Conservation (phyloP, 2,888 invertebrate species). For the Tillus elongatus region DNA sequence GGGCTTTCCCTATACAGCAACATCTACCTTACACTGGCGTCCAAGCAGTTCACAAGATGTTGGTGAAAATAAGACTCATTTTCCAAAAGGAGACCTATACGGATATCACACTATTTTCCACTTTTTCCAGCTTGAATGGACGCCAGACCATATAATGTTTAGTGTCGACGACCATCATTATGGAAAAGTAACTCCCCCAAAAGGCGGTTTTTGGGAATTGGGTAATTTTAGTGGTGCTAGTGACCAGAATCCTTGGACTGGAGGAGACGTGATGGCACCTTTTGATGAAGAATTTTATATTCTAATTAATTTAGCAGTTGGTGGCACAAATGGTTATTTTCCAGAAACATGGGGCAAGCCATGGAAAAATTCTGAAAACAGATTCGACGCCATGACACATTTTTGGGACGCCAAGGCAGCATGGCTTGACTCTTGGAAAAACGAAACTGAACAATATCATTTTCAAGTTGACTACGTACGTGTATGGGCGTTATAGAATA, state of each 20-base stretch:
- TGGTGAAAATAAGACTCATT: conserved; percentile 48
- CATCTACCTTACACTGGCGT: conserved; percentile 61
- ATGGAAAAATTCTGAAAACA: conserved; percentile 45
- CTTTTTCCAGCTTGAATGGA: conserved; percentile 57
- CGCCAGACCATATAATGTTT: conserved; percentile 44
- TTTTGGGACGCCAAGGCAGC: conserved; percentile 51
- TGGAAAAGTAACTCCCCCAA: conserved; percentile 44
- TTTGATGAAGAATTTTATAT: conserved; percentile 59
- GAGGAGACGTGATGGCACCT: conserved; percentile 51
- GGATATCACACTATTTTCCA: conserved; percentile 53
- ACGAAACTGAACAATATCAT: conserved; percentile 46
- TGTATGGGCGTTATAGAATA: no score
- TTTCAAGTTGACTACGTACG: conserved; percentile 59
- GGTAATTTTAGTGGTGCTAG: conserved; percentile 48
- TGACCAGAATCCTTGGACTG: conserved; percentile 49
- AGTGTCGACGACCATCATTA: conserved; percentile 45
- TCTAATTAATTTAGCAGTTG: conserved; percentile 57
- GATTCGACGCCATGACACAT: conserved; percentile 43
- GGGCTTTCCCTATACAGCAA: no score
- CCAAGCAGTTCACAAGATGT: conserved; percentile 48
- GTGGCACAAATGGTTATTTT: conserved; percentile 56
- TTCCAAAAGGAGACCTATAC: conserved; percentile 31
- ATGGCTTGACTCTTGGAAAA: conserved; percentile 54
- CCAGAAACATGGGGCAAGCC: conserved; percentile 62
- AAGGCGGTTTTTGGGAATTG: conserved; percentile 55